These are phyloP conservation scores for Littorina saxatilis DNA, from an alignment of 1,140 invertebrate genomes.

Conservation along the genomic window DNA sequence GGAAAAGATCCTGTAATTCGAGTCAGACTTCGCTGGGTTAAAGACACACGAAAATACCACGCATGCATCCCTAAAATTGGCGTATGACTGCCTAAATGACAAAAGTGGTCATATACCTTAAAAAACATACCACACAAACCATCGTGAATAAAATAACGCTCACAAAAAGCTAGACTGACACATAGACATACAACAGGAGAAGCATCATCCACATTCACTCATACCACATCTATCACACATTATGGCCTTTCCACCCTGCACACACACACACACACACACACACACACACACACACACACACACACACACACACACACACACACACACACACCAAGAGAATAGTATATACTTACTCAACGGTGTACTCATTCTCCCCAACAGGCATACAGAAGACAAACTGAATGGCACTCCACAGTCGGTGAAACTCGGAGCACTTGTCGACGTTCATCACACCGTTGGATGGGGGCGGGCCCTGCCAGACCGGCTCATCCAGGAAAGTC, in stretches of 20 bases:
- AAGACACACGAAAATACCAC: too few species aligned
- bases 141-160: too few species aligned
- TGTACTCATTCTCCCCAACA: slow-evolving; percentile 97
- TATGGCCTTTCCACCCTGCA: background rate
- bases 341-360: slow-evolving; percentile 88
- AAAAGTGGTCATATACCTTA: too few species aligned
- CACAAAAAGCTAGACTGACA: too few species aligned
- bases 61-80: too few species aligned
- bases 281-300: background rate
- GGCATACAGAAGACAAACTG: slow-evolving; percentile 99
- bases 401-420: slow-evolving; percentile 97
- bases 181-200: background rate
- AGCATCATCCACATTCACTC: background rate
- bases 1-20: too few species aligned
- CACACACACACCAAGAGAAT: background rate
- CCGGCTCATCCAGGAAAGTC: slow-evolving; percentile 88
- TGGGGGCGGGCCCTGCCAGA: slow-evolving; percentile 91
- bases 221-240: too few species aligned
- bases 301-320: background rate
- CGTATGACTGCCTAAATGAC: too few species aligned
- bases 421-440: slow-evolving; percentile 98
- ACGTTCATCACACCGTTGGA: slow-evolving; percentile 96
- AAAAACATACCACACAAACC: too few species aligned
- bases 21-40: too few species aligned
- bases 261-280: slow-evolving; percentile 11